A percentile compares a stretch with the other conserved stretches of the same genome.
Conservation (phyloP, 2,888 invertebrate genomes). For the Acleris laterana region DNA sequence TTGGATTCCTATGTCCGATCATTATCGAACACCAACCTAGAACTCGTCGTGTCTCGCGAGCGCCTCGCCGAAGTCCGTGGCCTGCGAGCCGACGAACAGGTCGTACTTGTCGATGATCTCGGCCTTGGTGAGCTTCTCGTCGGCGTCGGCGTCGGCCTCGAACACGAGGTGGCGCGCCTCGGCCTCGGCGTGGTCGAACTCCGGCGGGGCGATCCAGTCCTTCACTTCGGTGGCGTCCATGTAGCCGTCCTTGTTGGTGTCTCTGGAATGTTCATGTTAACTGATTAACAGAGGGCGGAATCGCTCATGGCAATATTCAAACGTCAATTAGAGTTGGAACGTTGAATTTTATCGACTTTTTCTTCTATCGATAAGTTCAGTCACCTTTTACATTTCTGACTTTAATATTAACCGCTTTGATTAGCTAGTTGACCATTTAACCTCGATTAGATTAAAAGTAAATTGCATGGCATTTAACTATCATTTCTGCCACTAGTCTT, state of each 20-base stretch:
- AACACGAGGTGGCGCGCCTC: conserved; percentile 97
- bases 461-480: too few relatives aligned
- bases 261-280: conserved; percentile 70
- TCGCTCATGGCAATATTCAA: too few relatives aligned
- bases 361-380: too few relatives aligned
- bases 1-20: too few relatives aligned
- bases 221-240: conserved; percentile 95
- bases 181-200: conserved; percentile 98
- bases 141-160: conserved; percentile 96
- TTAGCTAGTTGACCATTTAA: too few relatives aligned
- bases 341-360: too few relatives aligned
- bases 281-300: too few relatives aligned
- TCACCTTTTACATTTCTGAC: too few relatives aligned
- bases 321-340: too few relatives aligned
- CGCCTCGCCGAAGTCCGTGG: conserved; percentile 99
- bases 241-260: conserved; percentile 94
- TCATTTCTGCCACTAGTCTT: too few relatives aligned
- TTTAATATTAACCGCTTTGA: too few relatives aligned
- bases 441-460: too few relatives aligned
- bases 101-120: conserved; percentile 98
- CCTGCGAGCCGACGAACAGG: conserved; percentile 98
- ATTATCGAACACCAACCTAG: conserved; percentile 66
- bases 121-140: conserved; percentile 93
- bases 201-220: conserved; percentile 97
- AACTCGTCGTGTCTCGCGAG: conserved; percentile 98